phyloP scores from a whole-genome alignment of 2,113 vertebrate species.

The Siniperca chuatsi region DNA sequence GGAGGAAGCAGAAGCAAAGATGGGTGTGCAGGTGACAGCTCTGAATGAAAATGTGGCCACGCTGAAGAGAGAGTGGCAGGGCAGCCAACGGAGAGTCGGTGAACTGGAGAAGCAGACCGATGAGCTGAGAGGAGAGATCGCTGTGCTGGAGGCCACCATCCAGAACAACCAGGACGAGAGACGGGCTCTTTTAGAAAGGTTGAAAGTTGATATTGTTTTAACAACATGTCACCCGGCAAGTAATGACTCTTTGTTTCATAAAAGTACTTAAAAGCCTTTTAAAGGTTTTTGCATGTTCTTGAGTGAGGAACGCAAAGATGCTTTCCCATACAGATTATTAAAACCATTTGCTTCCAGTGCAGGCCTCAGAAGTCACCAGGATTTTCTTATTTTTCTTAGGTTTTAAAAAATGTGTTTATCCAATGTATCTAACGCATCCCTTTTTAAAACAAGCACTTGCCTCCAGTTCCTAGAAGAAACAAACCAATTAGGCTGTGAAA shows the following conservation, averaged over 20 bases:
- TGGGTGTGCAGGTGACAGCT: constrained; percentile 91
- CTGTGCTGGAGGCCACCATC: constrained; percentile 96
- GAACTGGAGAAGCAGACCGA: constrained; percentile 98
- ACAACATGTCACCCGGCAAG: not conserved
- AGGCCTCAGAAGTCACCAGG: not conserved
- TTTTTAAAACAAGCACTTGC: not conserved
- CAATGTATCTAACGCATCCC: not conserved
- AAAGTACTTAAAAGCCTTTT: not conserved
- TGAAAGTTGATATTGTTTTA: not conserved
- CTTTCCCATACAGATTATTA: not conserved
- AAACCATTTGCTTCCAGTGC: not conserved
- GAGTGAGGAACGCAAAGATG: not conserved
- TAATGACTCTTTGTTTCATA: not conserved
- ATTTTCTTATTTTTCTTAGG: not conserved
- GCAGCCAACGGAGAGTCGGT: constrained; percentile 90
- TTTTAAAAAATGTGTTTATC: not conserved
- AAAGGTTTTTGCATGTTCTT: not conserved
- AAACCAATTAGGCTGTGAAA: not conserved
- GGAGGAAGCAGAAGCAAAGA: constrained; percentile 90
- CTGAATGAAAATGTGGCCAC: constrained; percentile 96
- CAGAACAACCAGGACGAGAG: constrained; percentile 99
- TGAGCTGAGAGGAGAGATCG: constrained; percentile 95
- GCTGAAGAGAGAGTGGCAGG: constrained; percentile 96
- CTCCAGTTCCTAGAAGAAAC: not conserved
- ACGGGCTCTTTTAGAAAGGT: constrained; percentile 95